A percentile compares a stretch with the other conserved stretches of the same genome.
phyloP scores from a whole-genome alignment of 2,888 invertebrate species.

The Notocelia uddmanniana region DNA sequence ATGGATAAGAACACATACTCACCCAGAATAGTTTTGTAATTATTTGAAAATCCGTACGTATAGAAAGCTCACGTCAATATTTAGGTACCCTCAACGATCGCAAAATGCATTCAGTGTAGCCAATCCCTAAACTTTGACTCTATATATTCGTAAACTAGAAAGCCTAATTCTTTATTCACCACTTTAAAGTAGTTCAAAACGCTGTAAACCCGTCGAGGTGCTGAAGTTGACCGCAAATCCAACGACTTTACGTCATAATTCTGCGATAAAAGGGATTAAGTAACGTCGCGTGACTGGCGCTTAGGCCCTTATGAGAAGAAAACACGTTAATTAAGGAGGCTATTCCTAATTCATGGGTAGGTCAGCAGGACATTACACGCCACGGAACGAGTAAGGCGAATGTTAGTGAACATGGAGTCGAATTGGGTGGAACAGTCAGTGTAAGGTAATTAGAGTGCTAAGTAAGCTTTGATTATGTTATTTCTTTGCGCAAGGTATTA shows the following conservation, averaged over 20 bases:
- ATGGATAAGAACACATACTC: too few species aligned
- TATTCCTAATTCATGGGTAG: constrained; percentile 70
- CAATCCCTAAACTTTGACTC: not conserved
- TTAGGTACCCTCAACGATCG: too few species aligned
- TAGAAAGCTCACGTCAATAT: too few species aligned
- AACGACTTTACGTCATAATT: constrained; percentile 50
- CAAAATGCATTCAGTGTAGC: not conserved
- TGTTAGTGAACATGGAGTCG: constrained; percentile 53
- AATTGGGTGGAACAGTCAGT: constrained; percentile 51
- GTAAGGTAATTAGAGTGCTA: too few species aligned
- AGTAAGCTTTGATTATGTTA: not conserved
- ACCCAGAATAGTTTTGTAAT: too few species aligned
- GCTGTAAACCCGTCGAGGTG: constrained; percentile 51
- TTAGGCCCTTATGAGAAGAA: constrained; percentile 19
- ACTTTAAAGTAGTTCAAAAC: constrained; percentile 32
- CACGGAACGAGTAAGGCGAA: constrained; percentile 66
- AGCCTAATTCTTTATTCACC: constrained; percentile 11
- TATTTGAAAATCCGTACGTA: too few species aligned
- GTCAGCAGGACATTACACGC: constrained; percentile 63
- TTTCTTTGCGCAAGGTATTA: too few species aligned
- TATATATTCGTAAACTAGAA: too few species aligned
- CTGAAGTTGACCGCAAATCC: constrained; percentile 67
- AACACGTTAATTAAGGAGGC: constrained; percentile 63
- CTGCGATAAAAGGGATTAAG: not conserved
- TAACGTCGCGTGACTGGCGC: not conserved